Evolutionary conservation across 1,140 invertebrate genomes (phyloP), one percentile per base, ranked within the genome.

Genomic region (Drosophila santomea): DNA sequence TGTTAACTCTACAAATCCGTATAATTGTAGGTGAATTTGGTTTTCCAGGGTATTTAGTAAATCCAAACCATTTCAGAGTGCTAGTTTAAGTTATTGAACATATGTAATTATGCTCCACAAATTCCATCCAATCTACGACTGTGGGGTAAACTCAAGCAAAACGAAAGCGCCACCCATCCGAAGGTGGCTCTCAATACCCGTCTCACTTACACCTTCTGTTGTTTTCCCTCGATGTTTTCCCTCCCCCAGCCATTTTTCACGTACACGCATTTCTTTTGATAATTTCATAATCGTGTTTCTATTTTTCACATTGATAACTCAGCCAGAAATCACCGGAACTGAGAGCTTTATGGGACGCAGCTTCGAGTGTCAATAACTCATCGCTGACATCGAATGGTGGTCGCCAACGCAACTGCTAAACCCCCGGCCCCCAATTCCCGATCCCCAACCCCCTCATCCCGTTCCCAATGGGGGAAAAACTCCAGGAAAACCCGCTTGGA

Each of bases 211-310:
- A 36, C 32, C 39, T 38, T 8, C 2, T 35, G 14, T 41, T 39
- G 36, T 4, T 4, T 25, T 25, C 0, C 4, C 35, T 47, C 11
- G 43, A 11, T 4, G 25, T 12, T 32, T 56, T 4, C n/a, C 54
- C 52, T 25, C 52, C 32, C 32, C 32, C n/a, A 25, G 58, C 35
- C 10, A 47, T 28, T 35, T 28, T 35, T 25, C 51, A 69, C 44
- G 47, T 72, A 78, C 74, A 45, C 59, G 14, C 45, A 39, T 61
- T 61, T 80, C 58, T 61, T 63, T 63, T 52, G 56, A 86, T 82
- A 89, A 89, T 89, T 89, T 90, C 85, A 89, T 89, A 89, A 84
- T 84, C 84, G 66, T 89, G 84, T 89, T 80, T 78, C 85, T 73
- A 90, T 80, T 80, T 84, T 77, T 89, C 80, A 89, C 57, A 72